A percentile compares a stretch with the other conserved stretches of the same genome.
Conservation (phyloP, 1,140 invertebrate genomes). For the Acyrthosiphon pisum region DNA sequence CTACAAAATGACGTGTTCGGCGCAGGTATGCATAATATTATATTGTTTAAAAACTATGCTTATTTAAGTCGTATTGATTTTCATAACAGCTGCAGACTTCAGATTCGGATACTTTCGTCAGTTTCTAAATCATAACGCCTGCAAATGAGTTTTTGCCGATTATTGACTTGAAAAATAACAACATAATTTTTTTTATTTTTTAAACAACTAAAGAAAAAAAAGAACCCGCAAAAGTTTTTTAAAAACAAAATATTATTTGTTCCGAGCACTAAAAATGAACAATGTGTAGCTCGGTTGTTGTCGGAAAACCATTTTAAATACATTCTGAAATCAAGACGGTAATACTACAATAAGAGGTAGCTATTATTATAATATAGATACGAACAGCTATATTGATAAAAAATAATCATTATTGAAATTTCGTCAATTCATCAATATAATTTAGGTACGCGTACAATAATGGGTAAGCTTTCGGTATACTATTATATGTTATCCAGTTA, state of each 20-base stretch:
- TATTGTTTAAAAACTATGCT: background rate
- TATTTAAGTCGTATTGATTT: background rate
- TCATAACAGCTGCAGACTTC: background rate
- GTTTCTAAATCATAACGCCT: background rate
- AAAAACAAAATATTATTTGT: background rate
- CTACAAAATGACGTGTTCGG: background rate
- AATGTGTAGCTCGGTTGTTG: background rate
- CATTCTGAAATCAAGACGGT: background rate
- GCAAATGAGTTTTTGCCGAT: background rate
- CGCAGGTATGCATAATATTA: background rate
- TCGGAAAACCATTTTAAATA: background rate
- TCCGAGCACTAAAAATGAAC: background rate
- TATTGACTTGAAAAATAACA: background rate
- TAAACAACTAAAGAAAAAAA: no score
- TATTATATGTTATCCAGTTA: no score
- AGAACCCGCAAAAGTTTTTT: background rate
- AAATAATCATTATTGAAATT: background rate
- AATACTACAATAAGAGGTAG: background rate
- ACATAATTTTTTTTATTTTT: no score
- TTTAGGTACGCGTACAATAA: background rate
- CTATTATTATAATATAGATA: background rate
- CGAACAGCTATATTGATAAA: background rate
- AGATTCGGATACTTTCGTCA: background rate
- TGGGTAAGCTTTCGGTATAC: background rate
- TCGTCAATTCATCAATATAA: background rate